Percentiles rank a stretch among this genome's conserved stretches.
phyloP scores from a whole-genome alignment of 1,140 invertebrate genomes.

The Sipha flava region DNA sequence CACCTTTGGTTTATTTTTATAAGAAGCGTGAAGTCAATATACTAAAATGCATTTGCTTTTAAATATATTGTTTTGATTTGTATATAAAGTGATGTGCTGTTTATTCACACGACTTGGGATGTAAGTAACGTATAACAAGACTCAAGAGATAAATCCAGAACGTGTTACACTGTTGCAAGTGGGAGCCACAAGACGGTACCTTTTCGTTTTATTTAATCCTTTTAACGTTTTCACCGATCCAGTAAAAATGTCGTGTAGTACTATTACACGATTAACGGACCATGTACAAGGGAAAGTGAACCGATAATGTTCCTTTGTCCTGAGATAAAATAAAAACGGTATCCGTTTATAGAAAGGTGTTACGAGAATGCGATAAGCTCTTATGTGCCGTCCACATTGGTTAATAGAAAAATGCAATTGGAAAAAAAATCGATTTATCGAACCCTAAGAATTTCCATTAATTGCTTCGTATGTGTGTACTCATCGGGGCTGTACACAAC shows the following conservation, averaged over 20 bases:
- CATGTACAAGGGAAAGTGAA: not conserved
- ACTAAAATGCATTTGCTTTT: not conserved
- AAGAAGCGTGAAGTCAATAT: not conserved
- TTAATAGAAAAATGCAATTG: too few relatives aligned
- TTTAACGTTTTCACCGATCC: not conserved
- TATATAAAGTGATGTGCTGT: not conserved
- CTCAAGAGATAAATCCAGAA: not conserved
- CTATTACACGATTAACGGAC: not conserved
- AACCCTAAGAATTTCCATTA: too few relatives aligned
- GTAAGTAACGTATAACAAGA: not conserved
- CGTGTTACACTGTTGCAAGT: not conserved
- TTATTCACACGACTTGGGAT: not conserved
- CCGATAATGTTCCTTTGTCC: too few relatives aligned
- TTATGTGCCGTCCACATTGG: too few relatives aligned
- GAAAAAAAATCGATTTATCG: too few relatives aligned
- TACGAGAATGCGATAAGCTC: too few relatives aligned
- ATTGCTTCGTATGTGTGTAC: too few relatives aligned
- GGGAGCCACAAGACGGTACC: not conserved
- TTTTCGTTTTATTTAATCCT: constrained; percentile 3
- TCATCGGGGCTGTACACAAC: too few relatives aligned
- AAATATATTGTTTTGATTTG: not conserved
- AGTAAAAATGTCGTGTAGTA: not conserved
- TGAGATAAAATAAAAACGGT: too few relatives aligned
- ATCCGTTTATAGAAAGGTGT: too few relatives aligned
- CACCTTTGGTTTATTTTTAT: not conserved